These are phyloP conservation scores for Malacoctenus gilli DNA, from an alignment of 2,797 vertebrate species.

Conservation along the genomic window DNA sequence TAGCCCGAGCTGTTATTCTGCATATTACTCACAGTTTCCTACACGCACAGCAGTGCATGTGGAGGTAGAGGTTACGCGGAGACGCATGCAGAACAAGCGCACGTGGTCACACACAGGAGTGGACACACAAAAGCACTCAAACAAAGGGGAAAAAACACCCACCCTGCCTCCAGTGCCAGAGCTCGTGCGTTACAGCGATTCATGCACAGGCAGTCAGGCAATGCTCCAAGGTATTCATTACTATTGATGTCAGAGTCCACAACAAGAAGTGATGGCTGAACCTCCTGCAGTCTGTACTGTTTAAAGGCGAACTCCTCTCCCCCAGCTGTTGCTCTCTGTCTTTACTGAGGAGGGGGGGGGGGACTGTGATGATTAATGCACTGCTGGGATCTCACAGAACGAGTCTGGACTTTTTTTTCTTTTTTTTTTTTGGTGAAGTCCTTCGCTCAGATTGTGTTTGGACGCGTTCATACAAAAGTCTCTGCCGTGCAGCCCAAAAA, in stretches of 20 bases:
- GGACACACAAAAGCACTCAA: constrained; percentile 46
- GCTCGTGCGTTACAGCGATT: constrained; percentile 56
- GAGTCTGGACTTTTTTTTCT: constrained; percentile 57
- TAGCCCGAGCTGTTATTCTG: constrained; percentile 61
- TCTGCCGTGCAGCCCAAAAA: constrained; percentile 29
- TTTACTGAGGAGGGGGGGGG: constrained; percentile 59
- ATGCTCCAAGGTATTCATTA: constrained; percentile 79
- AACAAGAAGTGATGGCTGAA: constrained; percentile 77
- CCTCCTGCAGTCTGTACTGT: constrained; percentile 76
- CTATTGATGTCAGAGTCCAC: constrained; percentile 76
- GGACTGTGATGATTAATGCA: constrained; percentile 77
- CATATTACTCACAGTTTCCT: constrained; percentile 60
- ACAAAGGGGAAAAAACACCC: constrained; percentile 27
- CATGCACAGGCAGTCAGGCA: constrained; percentile 68
- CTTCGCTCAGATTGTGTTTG: constrained; percentile 50
- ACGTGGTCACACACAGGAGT: constrained; percentile 19
- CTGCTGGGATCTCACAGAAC: constrained; percentile 58
- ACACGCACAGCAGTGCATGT: constrained; percentile 28
- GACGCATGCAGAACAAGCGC: constrained; percentile 11
- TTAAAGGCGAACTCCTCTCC: constrained; percentile 71
- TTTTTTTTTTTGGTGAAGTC: constrained; percentile 59
- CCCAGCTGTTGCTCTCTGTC: constrained; percentile 74
- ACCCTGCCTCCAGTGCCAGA: constrained; percentile 36
- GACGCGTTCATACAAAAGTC: constrained; percentile 47
- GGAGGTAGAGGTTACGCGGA: constrained; percentile 38